phyloP scores from a whole-genome alignment of 2,113 vertebrate genomes.

The Cinclus cinclus region DNA sequence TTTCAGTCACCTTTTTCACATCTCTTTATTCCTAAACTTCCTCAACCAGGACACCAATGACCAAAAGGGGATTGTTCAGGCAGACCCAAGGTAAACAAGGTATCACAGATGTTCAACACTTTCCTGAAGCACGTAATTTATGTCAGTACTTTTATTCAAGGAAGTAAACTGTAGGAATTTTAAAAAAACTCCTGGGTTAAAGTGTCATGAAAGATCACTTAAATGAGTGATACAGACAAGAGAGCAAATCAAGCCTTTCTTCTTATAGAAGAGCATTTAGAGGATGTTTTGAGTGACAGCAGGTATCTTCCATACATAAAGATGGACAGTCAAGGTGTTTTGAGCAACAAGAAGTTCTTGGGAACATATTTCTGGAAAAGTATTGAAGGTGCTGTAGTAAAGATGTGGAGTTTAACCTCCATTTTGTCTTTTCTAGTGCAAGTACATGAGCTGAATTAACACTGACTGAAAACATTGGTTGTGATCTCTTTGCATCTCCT shows the following conservation, averaged over 20 bases:
- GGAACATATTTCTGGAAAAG: not conserved
- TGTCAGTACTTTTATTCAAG: not conserved
- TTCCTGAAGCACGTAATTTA: not conserved
- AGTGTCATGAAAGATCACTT: not conserved
- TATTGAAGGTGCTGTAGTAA: not conserved
- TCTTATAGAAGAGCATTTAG: not conserved
- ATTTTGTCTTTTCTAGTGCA: not conserved
- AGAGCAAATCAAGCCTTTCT: not conserved
- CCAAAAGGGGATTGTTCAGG: not conserved
- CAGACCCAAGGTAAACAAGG: not conserved
- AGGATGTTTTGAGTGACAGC: accelerated
- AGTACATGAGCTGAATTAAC: not conserved
- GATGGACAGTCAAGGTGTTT: not conserved
- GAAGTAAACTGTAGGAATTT: not conserved
- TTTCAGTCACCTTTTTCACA: not conserved
- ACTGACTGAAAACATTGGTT: not conserved
- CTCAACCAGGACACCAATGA: not conserved
- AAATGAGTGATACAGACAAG: not conserved
- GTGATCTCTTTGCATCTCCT: not conserved
- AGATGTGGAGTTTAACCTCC: not conserved
- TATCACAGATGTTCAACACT: not conserved
- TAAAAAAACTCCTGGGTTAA: not conserved
- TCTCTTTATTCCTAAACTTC: not conserved
- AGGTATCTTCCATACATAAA: not conserved
- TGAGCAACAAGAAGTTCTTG: not conserved